phyloP scores from a whole-genome alignment of 2,888 invertebrate genomes.

The Diarsia brunnea region DNA sequence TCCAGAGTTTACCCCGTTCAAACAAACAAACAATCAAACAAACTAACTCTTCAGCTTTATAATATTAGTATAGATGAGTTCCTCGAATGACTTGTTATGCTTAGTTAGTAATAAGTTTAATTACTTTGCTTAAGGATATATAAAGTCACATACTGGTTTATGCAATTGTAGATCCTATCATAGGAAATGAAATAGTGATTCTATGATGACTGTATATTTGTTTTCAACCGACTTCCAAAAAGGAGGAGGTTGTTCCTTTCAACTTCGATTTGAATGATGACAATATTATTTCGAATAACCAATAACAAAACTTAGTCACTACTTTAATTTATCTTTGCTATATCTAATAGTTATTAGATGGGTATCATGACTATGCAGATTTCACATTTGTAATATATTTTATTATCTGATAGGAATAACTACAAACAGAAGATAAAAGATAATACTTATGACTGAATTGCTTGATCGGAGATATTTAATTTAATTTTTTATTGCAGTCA shows the following conservation, averaged over 20 bases:
- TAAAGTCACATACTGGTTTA: constrained; percentile 24
- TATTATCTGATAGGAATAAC: constrained; percentile 34
- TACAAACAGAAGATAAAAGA: constrained; percentile 18
- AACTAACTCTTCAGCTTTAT: no score
- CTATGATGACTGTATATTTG: neutral
- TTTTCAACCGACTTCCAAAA: no score
- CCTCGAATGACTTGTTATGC: neutral
- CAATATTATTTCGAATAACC: constrained; percentile 5
- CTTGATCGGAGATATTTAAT: neutral
- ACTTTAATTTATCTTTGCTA: constrained; percentile 14
- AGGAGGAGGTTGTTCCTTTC: no score
- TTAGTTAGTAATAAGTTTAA: constrained; percentile 4
- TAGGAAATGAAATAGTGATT: neutral
- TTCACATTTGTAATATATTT: constrained; percentile 2
- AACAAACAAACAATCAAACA: no score
- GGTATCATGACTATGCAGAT: constrained; percentile 1
- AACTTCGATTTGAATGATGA: constrained; percentile 6
- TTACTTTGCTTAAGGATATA: constrained; percentile 8
- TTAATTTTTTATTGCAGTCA: neutral
- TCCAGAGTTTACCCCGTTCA: no score
- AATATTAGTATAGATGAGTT: no score
- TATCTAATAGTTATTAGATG: constrained; percentile 19
- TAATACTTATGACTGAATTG: neutral
- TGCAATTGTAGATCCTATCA: neutral
- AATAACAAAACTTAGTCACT: neutral